Percentiles rank a stretch among this genome's conserved stretches.
These are phyloP conservation scores for Chamaea fasciata DNA, from an alignment of 2,113 vertebrate species.

Conservation along the genomic window DNA sequence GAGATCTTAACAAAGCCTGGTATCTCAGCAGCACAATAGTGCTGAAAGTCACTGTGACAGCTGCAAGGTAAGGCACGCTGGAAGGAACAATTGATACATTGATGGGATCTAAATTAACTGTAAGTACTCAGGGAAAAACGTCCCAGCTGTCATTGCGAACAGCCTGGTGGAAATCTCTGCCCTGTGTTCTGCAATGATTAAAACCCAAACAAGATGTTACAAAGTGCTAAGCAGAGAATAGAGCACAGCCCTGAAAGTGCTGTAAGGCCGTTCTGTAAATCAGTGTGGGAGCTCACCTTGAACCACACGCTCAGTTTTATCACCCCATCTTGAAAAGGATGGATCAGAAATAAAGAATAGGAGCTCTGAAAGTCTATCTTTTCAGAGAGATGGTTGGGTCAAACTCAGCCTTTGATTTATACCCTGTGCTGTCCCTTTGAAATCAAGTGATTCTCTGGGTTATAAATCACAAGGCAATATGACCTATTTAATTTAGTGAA, in stretches of 20 bases:
- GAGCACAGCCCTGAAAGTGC: background rate
- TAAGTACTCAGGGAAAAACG: slow-evolving; percentile 1
- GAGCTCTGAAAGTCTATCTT: background rate
- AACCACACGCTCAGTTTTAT: background rate
- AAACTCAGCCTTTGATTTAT: slow-evolving; percentile 29
- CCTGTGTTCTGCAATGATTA: background rate
- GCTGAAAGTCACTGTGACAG: slow-evolving; percentile 42
- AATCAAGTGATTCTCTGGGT: background rate
- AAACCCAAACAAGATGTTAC: slow-evolving; percentile 25
- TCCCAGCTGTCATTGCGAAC: slow-evolving; percentile 16
- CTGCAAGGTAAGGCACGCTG: slow-evolving; percentile 23
- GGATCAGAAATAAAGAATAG: slow-evolving; percentile 33
- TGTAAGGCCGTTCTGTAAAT: background rate
- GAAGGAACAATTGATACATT: slow-evolving; percentile 52
- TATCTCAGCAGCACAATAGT: slow-evolving; percentile 25
- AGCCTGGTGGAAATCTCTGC: background rate
- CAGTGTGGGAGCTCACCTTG: slow-evolving; percentile 32
- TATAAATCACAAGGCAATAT: background rate
- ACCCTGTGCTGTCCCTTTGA: background rate
- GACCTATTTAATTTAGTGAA: slow-evolving; percentile 39
- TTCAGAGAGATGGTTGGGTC: slow-evolving; percentile 8
- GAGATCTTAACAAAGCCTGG: slow-evolving; percentile 22
- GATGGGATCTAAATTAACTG: slow-evolving; percentile 64
- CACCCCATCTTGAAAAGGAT: background rate
- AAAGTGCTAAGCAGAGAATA: background rate